A percentile compares a stretch with the other conserved stretches of the same genome.
phyloP scores from a whole-genome alignment of 2,113 vertebrate genomes.

The Parus major region DNA sequence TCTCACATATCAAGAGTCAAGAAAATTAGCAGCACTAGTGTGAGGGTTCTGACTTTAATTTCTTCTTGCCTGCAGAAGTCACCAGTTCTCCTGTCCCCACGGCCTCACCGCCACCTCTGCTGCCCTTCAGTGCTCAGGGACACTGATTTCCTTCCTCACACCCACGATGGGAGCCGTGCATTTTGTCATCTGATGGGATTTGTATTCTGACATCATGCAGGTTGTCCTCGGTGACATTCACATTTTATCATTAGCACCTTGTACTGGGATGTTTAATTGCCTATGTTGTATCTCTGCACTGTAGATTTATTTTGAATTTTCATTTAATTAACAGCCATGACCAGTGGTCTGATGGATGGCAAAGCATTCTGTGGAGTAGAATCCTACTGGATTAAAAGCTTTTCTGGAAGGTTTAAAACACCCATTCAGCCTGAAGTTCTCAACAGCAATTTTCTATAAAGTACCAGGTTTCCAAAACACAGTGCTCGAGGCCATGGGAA shows the following conservation, averaged over 20 bases:
- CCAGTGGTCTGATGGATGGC: constrained; percentile 30
- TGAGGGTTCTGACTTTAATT: not conserved
- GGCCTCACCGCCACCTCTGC: not conserved
- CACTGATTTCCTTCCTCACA: not conserved
- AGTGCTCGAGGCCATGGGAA: accelerated
- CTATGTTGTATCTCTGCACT: not conserved
- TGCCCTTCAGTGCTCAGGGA: not conserved
- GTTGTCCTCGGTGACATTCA: not conserved
- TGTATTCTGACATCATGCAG: constrained; percentile 21
- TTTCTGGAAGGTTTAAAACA: not conserved
- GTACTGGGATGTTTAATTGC: constrained; percentile 22
- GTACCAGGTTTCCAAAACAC: not conserved
- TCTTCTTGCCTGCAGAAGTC: not conserved
- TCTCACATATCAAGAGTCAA: not conserved
- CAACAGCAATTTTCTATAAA: not conserved
- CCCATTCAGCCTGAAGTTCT: not conserved
- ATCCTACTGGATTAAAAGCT: constrained; percentile 47
- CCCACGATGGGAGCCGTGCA: not conserved
- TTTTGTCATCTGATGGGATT: not conserved
- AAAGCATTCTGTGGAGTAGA: constrained; percentile 9
- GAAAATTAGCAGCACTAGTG: not conserved
- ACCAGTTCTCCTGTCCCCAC: accelerated
- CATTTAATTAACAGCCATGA: constrained; percentile 50
- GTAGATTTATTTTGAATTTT: constrained; percentile 40
- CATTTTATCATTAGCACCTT: constrained; percentile 30